phyloP scores from a whole-genome alignment of 2,888 invertebrate genomes.

The Melanchra persicariae region DNA sequence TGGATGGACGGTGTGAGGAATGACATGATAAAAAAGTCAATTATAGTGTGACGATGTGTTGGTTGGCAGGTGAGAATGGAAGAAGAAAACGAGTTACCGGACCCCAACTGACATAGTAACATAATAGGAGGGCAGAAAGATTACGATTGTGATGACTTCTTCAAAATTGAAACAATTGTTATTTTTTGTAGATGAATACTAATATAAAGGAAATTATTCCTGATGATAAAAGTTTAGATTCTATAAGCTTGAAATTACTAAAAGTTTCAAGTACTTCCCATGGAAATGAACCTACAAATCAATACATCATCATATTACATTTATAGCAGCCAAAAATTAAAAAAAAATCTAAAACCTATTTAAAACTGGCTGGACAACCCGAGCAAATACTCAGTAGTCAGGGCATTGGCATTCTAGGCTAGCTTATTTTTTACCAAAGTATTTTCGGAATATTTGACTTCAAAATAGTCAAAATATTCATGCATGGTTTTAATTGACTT shows the following conservation, averaged over 20 bases:
- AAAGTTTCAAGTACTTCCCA: too few relatives aligned
- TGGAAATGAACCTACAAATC: too few relatives aligned
- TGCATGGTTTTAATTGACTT: background rate
- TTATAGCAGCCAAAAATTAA: too few relatives aligned
- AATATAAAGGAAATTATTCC: background rate
- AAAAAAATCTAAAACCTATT: background rate
- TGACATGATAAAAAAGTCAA: background rate
- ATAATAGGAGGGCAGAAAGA: too few relatives aligned
- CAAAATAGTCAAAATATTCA: background rate
- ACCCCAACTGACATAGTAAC: too few relatives aligned
- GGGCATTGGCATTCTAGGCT: background rate
- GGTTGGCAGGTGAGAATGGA: background rate
- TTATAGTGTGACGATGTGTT: background rate
- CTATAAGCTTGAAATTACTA: background rate
- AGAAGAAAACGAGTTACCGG: background rate
- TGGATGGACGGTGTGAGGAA: background rate
- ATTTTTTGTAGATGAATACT: too few relatives aligned
- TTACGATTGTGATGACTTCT: background rate
- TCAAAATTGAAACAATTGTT: background rate
- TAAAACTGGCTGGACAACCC: background rate
- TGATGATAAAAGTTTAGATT: background rate
- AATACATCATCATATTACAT: too few relatives aligned
- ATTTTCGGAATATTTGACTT: background rate
- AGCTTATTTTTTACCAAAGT: background rate
- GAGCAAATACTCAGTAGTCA: background rate